These are phyloP conservation scores for Meteorus sp. DNA, from an alignment of 1,140 invertebrate species.

Conservation along the genomic window DNA sequence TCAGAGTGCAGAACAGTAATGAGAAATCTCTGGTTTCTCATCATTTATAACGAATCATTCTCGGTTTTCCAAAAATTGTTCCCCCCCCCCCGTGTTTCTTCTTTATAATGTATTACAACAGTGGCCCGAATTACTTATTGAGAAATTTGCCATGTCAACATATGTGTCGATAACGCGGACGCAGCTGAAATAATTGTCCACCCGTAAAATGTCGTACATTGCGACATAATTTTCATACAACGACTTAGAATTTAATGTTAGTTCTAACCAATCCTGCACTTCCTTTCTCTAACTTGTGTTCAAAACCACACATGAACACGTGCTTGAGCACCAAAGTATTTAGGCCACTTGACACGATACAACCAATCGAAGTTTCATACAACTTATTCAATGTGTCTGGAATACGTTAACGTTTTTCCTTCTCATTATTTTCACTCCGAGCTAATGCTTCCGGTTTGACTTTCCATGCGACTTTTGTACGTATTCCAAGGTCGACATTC, in stretches of 20 bases:
- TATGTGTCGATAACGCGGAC: neutral
- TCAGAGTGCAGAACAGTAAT: neutral
- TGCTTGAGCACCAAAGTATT: conserved; percentile 12
- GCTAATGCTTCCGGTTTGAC: conserved; percentile 2
- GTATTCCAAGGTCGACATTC: conserved; percentile 7
- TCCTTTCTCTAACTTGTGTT: neutral
- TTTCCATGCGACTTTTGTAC: neutral
- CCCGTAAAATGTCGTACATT: conserved; percentile 7
- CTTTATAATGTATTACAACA: no score
- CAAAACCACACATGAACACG: neutral
- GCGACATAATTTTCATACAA: conserved; percentile 13
- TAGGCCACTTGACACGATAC: conserved; percentile 17
- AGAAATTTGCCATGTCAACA: neutral
- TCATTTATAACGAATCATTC: neutral
- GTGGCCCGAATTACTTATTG: conserved; percentile 3
- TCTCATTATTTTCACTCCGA: neutral
- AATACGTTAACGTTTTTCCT: neutral
- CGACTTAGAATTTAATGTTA: conserved; percentile 12
- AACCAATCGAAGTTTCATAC: neutral
- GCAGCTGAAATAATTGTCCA: conserved; percentile 2
- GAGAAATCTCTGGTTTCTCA: neutral
- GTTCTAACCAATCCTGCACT: neutral
- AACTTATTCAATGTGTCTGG: neutral
- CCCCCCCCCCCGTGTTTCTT: neutral
- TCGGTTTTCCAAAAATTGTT: neutral